Base-by-base conservation (phyloP, 35 echinoderm and acorn worm genomes). In the Ophioderma brevispina region DNA sequence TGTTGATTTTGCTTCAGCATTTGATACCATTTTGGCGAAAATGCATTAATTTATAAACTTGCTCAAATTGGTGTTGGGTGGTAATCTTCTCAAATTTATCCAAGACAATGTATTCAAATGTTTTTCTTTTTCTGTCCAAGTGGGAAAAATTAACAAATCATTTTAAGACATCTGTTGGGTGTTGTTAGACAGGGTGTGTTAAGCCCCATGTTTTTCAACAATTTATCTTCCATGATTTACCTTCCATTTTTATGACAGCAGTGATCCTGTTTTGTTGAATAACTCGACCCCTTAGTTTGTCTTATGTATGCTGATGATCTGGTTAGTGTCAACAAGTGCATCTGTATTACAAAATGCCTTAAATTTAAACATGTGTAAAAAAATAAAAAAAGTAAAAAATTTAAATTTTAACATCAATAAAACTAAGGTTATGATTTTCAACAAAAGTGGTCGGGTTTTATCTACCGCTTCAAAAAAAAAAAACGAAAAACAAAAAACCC, bases 291-390 rank as follows among this genome's bases (percentile, higher is more conserved):
- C 59, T 70, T 6, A 70, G 23, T 70, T 70, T n/a, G 59, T 70
- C 36, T 81, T 30, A 39, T 76, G 76, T 81, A 89, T 55, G 78
- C 87, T 59, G 87, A 89, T 39, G 87, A 89, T 31, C 33, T 89
- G 4, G 87, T 89, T 17, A 23, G 6, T 88, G 23, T 78, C 64
- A 14, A 88, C 34, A 14, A 41, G 30, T 18, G 31, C 76, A 19
- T 33, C 36, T 23, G 86, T 75, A 23, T 75, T 88, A 0, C 63
- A 88, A 34, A n/a, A 32, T 28, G 31, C 28, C 0, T 21, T 88
- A 19, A 36, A 76, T 46, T 70, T 70, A 25, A 18, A 70, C 4
- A 70, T 4, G 2, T 70, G n/a, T 70, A 15, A 25, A 15, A 8
- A 25, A 25, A 70, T 70, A 25, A 15, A 8, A 25, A 25, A 70